Evolutionary conservation across 2,888 invertebrate species (phyloP), one percentile per base, ranked within the genome.

Genomic region (Pteria penguin): DNA sequence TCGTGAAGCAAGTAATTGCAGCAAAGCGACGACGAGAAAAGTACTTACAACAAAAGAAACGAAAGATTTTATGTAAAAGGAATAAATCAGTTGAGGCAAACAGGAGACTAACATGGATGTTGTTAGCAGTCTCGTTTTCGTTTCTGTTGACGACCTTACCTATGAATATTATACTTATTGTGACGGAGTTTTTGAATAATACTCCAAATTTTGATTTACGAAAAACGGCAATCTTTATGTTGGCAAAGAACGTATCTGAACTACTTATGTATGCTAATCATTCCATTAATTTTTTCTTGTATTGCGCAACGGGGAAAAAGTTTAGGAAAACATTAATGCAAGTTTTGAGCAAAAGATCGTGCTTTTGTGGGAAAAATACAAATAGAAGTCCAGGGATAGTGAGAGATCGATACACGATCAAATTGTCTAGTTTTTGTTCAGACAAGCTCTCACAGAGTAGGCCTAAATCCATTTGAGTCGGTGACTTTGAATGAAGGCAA

Each of bases 201-300:
- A 63, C 76, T 5, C 66, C 76, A 18, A 69, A 77, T 29, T 62
- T 71, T 4, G 77, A 79, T 36, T 31, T 75, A 0, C 62, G 75
- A 27, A 69, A 78, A 31, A 68, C 76, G 8, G 85, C 87, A 0
- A 74, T 79, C 67, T 83, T 87, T 57, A 79, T 82, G 4, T 80
- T 90, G 4, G 84, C 82, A 4, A 82, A 88, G 67, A 88, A 89
- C 0, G 81, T 90, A 29, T 85, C 88, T 0, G 88, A 90, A 69
- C 80, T 90, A 8, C 82, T 90, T 3, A 90, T 90, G 90, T 90
- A 90, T 76, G 79, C 87, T 1, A 90, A 90, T 75, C 90, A 90
- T 74, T 88, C 87, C 24, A 86, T 90, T 52, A 90, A 90, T 77
- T 90, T 90, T 75, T 87, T 86, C 58, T 79, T 88, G 3, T 88